phyloP scores from a whole-genome alignment of 2,797 vertebrate species.

The Pangasius macronema region DNA sequence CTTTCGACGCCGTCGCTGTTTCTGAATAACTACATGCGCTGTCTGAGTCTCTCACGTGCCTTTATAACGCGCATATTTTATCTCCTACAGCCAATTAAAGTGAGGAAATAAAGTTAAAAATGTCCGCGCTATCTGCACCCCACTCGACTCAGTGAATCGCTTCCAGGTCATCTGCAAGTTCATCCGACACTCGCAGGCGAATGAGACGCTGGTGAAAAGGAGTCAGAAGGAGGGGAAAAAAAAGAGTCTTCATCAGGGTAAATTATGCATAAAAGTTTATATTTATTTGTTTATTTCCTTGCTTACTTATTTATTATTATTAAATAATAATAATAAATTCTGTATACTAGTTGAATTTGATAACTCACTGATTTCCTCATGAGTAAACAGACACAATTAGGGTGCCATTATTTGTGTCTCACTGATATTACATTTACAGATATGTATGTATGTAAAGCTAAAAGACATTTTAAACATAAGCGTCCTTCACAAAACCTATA shows the following conservation, averaged over 20 bases:
- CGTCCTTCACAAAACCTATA: neutral
- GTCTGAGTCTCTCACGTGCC: neutral
- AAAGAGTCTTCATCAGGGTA: too few relatives aligned
- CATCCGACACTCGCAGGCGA: constrained; percentile 58
- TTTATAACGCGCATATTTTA: neutral
- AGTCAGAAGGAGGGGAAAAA: neutral
- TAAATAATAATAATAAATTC: neutral
- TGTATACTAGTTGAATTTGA: neutral
- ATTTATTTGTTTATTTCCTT: too few relatives aligned
- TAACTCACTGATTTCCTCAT: neutral
- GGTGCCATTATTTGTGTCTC: neutral
- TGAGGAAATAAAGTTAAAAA: neutral
- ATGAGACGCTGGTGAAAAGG: neutral
- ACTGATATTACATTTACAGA: neutral
- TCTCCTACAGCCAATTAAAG: neutral
- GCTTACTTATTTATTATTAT: too few relatives aligned
- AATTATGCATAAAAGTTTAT: too few relatives aligned
- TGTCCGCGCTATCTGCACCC: neutral
- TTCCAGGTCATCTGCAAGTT: constrained; percentile 65
- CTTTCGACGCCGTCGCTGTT: neutral
- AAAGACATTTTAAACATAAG: neutral
- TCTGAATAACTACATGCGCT: neutral
- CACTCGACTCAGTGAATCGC: neutral
- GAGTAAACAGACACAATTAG: neutral
- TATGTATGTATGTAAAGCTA: neutral